Evolutionary conservation across 1,140 invertebrate genomes (phyloP).

Genomic region (Trichogramma pretiosum): DNA sequence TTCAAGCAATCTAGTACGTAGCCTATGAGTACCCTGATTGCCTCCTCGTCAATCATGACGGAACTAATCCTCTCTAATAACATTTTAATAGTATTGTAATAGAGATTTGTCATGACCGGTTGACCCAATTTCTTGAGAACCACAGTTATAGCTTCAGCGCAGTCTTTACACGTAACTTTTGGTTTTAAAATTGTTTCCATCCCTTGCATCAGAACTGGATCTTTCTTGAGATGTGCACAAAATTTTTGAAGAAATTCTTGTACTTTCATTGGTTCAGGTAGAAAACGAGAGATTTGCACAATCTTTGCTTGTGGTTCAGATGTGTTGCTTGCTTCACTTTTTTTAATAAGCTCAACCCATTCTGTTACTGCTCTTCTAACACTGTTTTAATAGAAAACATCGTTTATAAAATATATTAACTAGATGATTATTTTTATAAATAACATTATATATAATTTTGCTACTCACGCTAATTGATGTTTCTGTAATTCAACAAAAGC

Average conservation of each 20-base stretch:
- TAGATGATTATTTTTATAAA: no score
- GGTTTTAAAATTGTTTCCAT: conserved; percentile 81
- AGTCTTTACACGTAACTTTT: conserved; percentile 83
- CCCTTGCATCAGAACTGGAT: conserved; percentile 65
- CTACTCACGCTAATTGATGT: conserved; percentile 69
- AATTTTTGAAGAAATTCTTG: conserved; percentile 88
- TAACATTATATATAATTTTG: conserved; percentile 3
- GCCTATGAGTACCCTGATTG: conserved; percentile 53
- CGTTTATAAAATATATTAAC: neutral
- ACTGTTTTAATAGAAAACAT: conserved; percentile 33
- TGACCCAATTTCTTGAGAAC: conserved; percentile 90
- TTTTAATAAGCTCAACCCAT: conserved; percentile 73
- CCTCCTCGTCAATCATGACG: conserved; percentile 88
- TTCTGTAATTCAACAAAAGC: conserved; percentile 93
- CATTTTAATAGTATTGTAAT: conserved; percentile 94
- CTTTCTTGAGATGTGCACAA: conserved; percentile 69
- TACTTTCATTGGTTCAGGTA: conserved; percentile 90
- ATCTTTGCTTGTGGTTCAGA: conserved; percentile 57
- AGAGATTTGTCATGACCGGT: conserved; percentile 87
- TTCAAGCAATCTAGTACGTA: conserved; percentile 55
- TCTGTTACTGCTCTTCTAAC: conserved; percentile 76
- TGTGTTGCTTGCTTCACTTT: conserved; percentile 52
- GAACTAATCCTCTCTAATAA: conserved; percentile 87
- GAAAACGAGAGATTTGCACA: conserved; percentile 55
- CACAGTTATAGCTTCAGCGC: conserved; percentile 65